Base-by-base conservation (phyloP, 2,888 invertebrate species). In the Heliconius aoede region DNA sequence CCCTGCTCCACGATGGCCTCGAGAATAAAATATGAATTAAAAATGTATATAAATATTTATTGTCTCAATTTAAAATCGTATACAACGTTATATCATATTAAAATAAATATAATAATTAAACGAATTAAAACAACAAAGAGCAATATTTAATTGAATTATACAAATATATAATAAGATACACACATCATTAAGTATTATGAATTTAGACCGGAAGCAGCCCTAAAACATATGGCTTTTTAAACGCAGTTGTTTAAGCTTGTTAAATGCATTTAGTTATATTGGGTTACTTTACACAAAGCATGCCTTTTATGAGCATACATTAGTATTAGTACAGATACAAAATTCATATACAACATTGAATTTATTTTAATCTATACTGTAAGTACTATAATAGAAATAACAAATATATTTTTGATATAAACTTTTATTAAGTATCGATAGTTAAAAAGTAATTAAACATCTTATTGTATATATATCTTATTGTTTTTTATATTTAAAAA, bases 201-300 rank as follows among this genome's bases (percentile, higher is more conserved):
- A 72, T 24, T 64, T n/a, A 62, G n/a, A 58, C 51, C 40, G 65
- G 77, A 73, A 64, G 26, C 78, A 78, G 65, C 78, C 78, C 78
- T 78, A 65, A 32, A 92, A 92, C 92, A 92, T 89, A 88, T 92
- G 92, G 91, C 88, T 88, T 89, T 86, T 88, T 88, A 88, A 91
- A 84, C 85, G 86, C 86, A 86, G 85, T 84, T 84, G 84, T 84
- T 82, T 86, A 86, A 84, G 83, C 83, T 83, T 78, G 76, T 76
- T 71, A 78, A 78, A 81, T 74, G 83, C 83, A 83, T 83, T 84
- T 69, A 69, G 32, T 69, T 86, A 88, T 89, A 90, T 90, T 89
- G 82, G 83, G 85, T 90, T 90, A 90, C 90, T 89, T 87, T 88
- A 80, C 82, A 79, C 78, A 82, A 80, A 65, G 80, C 77, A 76